Percentiles rank a stretch among this genome's conserved stretches.
Evolutionary conservation across 2,113 vertebrate species (phyloP).

Genomic region (Dasyurus viverrinus): DNA sequence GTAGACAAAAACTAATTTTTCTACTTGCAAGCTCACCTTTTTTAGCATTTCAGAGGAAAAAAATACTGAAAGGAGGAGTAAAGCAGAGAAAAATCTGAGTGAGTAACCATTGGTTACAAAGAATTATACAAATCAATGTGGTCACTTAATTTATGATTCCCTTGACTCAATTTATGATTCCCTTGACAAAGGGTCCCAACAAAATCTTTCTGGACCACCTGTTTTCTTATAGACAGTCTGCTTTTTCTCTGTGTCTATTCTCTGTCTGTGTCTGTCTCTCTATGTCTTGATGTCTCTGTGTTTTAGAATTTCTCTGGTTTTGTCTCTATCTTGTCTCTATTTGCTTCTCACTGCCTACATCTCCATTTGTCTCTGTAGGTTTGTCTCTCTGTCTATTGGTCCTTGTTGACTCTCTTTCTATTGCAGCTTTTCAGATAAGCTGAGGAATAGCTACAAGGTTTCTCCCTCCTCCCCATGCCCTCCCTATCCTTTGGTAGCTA

Average conservation of each 20-base stretch:
- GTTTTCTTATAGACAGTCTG: neutral
- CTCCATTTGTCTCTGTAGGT: neutral
- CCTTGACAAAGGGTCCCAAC: neutral
- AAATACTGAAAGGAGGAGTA: neutral
- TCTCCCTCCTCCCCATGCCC: neutral
- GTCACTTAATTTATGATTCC: neutral
- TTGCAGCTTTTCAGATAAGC: neutral
- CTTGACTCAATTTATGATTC: neutral
- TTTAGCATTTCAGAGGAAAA: neutral
- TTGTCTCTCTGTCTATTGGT: neutral
- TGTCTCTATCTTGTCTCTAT: neutral
- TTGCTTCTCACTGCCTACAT: too few relatives aligned
- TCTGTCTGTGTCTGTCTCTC: neutral
- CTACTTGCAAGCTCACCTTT: neutral
- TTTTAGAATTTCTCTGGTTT: neutral
- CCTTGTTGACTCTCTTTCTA: neutral
- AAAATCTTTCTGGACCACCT: neutral
- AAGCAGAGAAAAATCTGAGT: neutral
- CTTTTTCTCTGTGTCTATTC: neutral
- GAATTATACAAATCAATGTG: neutral
- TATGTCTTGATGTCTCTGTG: neutral
- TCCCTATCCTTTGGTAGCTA: neutral
- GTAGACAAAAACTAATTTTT: neutral
- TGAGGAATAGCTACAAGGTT: neutral
- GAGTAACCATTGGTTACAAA: neutral